Conservation (phyloP, 2,888 invertebrate genomes). For the Dinocampus coccinellae region DNA sequence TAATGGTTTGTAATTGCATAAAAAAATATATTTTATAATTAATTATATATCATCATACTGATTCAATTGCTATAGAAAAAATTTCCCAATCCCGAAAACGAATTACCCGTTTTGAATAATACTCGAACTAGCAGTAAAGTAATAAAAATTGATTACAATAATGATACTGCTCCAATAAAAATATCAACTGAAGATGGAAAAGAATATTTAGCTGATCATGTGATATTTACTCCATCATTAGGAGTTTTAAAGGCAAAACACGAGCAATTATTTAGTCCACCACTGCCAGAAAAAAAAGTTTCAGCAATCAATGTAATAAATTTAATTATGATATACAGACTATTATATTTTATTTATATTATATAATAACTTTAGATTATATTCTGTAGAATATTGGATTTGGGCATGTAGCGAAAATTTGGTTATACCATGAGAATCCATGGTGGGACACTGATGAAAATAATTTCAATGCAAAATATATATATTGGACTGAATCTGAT, state of each 20-base stretch:
- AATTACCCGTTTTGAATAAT: constrained; percentile 55
- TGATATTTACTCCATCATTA: constrained; percentile 78
- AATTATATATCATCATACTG: not conserved
- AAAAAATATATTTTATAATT: not conserved
- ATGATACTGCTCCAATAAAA: constrained; percentile 38
- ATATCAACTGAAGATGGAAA: constrained; percentile 69
- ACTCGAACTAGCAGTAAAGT: constrained; percentile 55
- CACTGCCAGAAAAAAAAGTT: constrained; percentile 72
- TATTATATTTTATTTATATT: no score
- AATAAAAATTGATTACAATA: constrained; percentile 49
- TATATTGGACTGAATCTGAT: constrained; percentile 74
- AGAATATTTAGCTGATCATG: constrained; percentile 73
- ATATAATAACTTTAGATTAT: constrained; percentile 6
- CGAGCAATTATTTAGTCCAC: constrained; percentile 72
- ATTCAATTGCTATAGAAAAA: constrained; percentile 52
- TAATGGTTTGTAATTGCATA: constrained; percentile 51
- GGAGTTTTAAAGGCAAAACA: constrained; percentile 77
- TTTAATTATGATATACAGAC: not conserved
- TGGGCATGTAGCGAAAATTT: constrained; percentile 79
- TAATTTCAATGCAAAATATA: constrained; percentile 63
- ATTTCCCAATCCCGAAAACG: constrained; percentile 54
- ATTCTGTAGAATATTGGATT: constrained; percentile 72
- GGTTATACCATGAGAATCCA: constrained; percentile 73
- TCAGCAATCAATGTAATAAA: constrained; percentile 70
- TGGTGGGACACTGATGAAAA: constrained; percentile 73